These are phyloP conservation scores for Uropetala carovei DNA, from an alignment of 2,888 invertebrate species.

Conservation along the genomic window DNA sequence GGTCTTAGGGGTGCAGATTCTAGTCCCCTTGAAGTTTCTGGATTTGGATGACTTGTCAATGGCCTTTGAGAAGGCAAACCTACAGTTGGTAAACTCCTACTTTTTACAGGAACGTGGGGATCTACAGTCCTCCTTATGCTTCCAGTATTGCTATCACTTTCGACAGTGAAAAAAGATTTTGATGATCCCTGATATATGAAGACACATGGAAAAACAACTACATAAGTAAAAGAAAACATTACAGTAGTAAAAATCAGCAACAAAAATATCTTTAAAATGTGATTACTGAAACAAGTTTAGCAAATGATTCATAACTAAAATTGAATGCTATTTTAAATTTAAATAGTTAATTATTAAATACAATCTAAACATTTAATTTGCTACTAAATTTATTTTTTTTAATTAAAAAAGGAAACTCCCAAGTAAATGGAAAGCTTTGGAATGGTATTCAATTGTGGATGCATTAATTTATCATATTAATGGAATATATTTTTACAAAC, in stretches of 20 bases:
- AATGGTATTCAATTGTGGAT: neutral
- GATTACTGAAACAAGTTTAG: neutral
- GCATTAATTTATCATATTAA: neutral
- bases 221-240: neutral
- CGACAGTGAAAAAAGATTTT: neutral
- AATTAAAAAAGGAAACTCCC: neutral
- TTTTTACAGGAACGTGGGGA: constrained; percentile 28
- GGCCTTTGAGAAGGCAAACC: constrained; percentile 29
- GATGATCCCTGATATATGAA: neutral
- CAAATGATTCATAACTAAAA: too few species aligned
- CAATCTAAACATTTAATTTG: neutral
- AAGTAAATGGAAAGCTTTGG: neutral
- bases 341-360: neutral
- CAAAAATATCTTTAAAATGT: neutral
- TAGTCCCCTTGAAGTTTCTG: neutral
- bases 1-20: constrained; percentile 5
- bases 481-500: neutral
- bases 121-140: neutral
- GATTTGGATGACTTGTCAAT: neutral
- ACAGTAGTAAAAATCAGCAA: neutral
- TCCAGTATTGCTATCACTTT: neutral
- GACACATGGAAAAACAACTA: neutral
- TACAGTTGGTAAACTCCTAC: neutral
- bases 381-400: neutral
- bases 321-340: neutral